phyloP scores from a whole-genome alignment of 2,888 invertebrate genomes.

The Oxystoma pomonae region DNA sequence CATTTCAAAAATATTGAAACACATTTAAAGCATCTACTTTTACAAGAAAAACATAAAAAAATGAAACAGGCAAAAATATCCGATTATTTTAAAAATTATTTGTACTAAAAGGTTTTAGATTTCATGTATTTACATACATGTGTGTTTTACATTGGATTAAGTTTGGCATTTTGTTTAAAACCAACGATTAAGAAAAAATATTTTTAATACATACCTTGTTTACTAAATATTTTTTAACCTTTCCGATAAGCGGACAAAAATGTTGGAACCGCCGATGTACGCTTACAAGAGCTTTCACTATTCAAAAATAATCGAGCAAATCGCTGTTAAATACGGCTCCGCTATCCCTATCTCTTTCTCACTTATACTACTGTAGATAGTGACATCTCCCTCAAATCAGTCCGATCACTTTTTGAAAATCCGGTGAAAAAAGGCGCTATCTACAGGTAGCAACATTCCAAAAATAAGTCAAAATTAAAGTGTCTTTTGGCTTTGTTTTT shows the following conservation, averaged over 20 bases:
- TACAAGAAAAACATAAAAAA: not conserved
- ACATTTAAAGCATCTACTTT: not conserved
- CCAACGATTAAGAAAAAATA: not conserved
- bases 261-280: not conserved
- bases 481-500: too few relatives aligned
- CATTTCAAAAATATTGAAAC: too few relatives aligned
- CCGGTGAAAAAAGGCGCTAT: too few relatives aligned
- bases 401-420: too few relatives aligned
- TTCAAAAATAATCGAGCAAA: too few relatives aligned
- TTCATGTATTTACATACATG: not conserved
- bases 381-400: too few relatives aligned
- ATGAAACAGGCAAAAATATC: not conserved
- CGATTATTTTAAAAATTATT: not conserved
- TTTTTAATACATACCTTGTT: not conserved
- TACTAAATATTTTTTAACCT: not conserved
- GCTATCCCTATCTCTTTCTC: too few relatives aligned
- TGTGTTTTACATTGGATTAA: constrained; percentile 1
- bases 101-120: not conserved
- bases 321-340: too few relatives aligned
- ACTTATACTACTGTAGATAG: too few relatives aligned
- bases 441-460: too few relatives aligned
- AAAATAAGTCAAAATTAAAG: too few relatives aligned
- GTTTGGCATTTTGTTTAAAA: too few relatives aligned
- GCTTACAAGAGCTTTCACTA: not conserved
- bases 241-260: not conserved